Evolutionary conservation across 2,888 invertebrate genomes (phyloP), one percentile per base, ranked within the genome.

Genomic region (Ischnus inquisitorius): DNA sequence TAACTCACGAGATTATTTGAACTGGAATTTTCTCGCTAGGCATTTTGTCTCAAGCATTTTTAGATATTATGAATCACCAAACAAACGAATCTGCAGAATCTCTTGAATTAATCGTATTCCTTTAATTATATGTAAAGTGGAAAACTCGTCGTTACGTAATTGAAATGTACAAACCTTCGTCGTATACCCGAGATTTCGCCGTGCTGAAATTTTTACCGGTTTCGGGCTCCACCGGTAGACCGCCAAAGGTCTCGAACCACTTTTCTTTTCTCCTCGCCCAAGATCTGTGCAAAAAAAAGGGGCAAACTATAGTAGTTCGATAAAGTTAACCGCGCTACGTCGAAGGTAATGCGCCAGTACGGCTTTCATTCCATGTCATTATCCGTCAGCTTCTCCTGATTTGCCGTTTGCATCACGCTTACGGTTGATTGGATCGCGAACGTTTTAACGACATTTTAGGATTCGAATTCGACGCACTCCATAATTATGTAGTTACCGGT

Each of bases 181-280:
- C 85, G 80, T 89, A 86, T 79, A 89, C 88, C 62, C 80, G 88
- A 48, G 90, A 90, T 86, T 90, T 90, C 48, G 91, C 88, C 88
- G 91, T 91, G 81, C 85, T 88, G 88, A 90, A 90, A 82, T 86
- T 83, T 65, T 87, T 79, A 28, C 82, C 84, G 46, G 85, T 81
- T 80, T 90, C 89, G 57, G 78, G 83, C 72, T 85, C 86, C 22
- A 82, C 84, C 60, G 88, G 85, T 69, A 86, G 41, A 6, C 83
- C 87, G 69, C 88, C 89, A 83, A 90, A 88, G 57, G 86, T 88
- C 28, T 89, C 89, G 75, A 91, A 87, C 90, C 90, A 90, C 87
- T 88, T 90, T 76, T 90, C 89, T 85, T 90, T 90, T 54, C 87
- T 90, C 74, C 81, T 88, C 75, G 90, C 68, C 90, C 91, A 90